These are phyloP conservation scores for Oreochromis aureus DNA, from an alignment of 2,113 vertebrate species.

Conservation along the genomic window DNA sequence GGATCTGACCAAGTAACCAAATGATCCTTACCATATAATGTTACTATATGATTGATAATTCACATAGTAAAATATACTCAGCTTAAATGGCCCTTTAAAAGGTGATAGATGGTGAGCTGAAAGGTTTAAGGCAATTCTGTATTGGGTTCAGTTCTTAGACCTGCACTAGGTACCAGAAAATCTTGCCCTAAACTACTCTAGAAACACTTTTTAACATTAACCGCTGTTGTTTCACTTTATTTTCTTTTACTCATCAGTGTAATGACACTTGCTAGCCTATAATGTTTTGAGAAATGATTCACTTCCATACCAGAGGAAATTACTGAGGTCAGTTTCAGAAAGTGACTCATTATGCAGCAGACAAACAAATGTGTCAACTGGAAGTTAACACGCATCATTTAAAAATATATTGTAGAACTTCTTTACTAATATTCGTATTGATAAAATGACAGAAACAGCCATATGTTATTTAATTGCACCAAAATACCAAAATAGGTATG, in stretches of 20 bases:
- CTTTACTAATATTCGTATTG: neutral
- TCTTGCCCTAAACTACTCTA: neutral
- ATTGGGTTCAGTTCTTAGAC: fast-evolving
- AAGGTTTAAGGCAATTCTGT: neutral
- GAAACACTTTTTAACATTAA: neutral
- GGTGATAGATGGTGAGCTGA: neutral
- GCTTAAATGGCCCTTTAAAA: neutral
- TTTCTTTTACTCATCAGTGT: neutral
- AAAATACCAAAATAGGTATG: neutral
- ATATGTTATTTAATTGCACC: neutral
- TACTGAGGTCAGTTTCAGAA: neutral
- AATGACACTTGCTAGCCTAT: neutral
- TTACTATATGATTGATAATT: neutral
- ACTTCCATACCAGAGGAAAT: neutral
- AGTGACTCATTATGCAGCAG: neutral
- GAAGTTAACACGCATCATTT: neutral
- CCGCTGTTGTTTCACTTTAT: neutral
- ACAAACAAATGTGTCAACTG: neutral
- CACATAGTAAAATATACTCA: neutral
- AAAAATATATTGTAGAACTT: neutral
- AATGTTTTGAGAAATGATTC: neutral
- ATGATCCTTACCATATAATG: neutral
- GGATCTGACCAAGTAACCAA: neutral
- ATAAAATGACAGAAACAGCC: neutral
- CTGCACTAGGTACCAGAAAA: neutral